Evolutionary conservation across 2,888 invertebrate species (phyloP).

Genomic region (Drosophila austrosaltans): DNA sequence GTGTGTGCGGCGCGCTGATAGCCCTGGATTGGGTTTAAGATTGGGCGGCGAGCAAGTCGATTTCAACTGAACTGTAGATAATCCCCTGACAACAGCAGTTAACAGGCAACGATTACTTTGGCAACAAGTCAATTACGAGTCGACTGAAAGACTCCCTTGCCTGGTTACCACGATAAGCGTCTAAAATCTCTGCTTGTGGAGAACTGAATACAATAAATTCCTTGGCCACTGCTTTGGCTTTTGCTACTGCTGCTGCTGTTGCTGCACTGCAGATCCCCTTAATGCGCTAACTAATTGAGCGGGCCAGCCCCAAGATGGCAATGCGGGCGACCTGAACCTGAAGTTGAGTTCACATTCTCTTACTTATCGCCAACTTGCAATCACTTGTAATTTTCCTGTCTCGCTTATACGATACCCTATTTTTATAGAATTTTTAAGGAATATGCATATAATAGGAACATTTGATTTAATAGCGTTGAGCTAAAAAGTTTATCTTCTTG

Average conservation of each 20-base stretch:
- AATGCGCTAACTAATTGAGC: constrained; percentile 78
- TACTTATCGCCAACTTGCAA: constrained; percentile 64
- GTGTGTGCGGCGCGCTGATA: constrained; percentile 37
- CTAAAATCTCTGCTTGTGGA: constrained; percentile 50
- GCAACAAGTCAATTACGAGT: constrained; percentile 77
- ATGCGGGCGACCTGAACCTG: constrained; percentile 24
- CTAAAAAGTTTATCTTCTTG: no score
- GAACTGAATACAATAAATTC: constrained; percentile 68
- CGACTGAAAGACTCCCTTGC: constrained; percentile 35
- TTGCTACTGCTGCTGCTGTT: background rate
- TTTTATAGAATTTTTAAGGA: background rate
- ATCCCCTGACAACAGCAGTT: constrained; percentile 80
- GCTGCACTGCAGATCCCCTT: constrained; percentile 62
- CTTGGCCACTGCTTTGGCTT: constrained; percentile 37
- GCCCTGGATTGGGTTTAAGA: constrained; percentile 14
- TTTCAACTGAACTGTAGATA: constrained; percentile 77
- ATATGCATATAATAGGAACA: no score
- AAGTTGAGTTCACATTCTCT: constrained; percentile 20
- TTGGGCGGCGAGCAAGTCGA: constrained; percentile 51
- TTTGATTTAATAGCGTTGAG: no score
- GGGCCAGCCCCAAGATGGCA: constrained; percentile 37
- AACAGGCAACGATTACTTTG: constrained; percentile 79
- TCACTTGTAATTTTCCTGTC: constrained; percentile 67
- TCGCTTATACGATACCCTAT: constrained; percentile 19
- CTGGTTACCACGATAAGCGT: constrained; percentile 70